Evolutionary conservation across 2,888 invertebrate genomes (phyloP), one percentile per base, ranked within the genome.

Genomic region (Mamestra brassicae): DNA sequence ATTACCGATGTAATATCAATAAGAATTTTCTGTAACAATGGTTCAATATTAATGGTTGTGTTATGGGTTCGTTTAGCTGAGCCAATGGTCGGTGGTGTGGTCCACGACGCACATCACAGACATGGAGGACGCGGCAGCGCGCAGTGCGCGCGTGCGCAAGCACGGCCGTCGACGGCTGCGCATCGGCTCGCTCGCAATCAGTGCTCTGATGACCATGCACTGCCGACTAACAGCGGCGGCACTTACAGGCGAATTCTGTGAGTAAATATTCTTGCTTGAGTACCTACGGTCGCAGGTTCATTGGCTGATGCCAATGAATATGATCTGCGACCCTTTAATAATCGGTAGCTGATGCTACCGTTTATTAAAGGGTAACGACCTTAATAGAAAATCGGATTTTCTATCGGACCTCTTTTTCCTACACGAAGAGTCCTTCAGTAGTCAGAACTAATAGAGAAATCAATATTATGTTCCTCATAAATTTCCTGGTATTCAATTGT

Each of bases 11-110:
- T n/a, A n/a, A 26, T 26, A 26, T 26, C 26, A 26, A 26, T 26
- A 26, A 26, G 26, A 26, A 26, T 26, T 26, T 26, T 26, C 26
- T 26, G 26, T 26, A 26, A 26, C 26, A 26, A 26, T 26, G 26
- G 26, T 26, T 26, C 26, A 26, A 1, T 26, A 26, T 26, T 26
- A 26, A 26, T 38, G 55, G 13, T 26, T 13, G 26, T 75, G 36
- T 52, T 75, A 38, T 60, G 10, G 26, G 50, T 58, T 10, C n/a
- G 42, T 55, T 50, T 74, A 86, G 81, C 84, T 94, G 87, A 94
- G 93, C 80, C 91, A 95, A 55, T 95, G 93, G 93, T 96, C 96
- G 57, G 89, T 92, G 78, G 89, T 94, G 78, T 94, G 95, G 94
- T 96, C 96, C 74, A 96, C 96, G 58, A 80, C 89, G 4, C 87